Evolutionary conservation across 1,140 invertebrate species (phyloP), one percentile per base, ranked within the genome.

Genomic region (Apis dorsata): DNA sequence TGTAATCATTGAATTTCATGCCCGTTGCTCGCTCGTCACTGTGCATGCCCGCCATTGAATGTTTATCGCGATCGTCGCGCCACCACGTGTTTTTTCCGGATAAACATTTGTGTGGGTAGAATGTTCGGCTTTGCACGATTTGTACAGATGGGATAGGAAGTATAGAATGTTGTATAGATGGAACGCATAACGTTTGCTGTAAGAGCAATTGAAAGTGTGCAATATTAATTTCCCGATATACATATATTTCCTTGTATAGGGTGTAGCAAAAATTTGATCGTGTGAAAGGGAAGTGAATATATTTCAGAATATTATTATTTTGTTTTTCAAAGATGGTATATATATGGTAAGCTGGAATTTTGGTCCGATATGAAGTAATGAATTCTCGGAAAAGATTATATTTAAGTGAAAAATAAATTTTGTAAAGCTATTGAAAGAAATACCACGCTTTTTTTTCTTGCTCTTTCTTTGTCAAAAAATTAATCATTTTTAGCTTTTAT

Each of bases 1-100:
- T 49, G 34, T 62, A 75, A 75, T 62, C 21, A 49, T 75, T 59
- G 28, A 73, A 73, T 73, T 44, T 59, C 17, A n/a, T 59, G 28
- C 53, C 71, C 12, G 24, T 72, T 21, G 24, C 53, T 9, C 17
- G 34, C 21, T 2, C n/a, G 19, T 53, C 53, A 24, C 71, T 15
- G 53, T 57, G 19, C 15, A 4, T 57, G 71, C 17, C 10, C 70
- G 24, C 57, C 24, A 72, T 57, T 21, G 11, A 7, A 72, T 57
- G 24, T 34, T 57, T 17, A 74, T 49, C 21, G 19, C 72, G 55
- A 59, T 60, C 72, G 72, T 60, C 28, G 72, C 55, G 55, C 28
- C 72, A 44, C 57, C 12, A 19, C 9, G 21, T 12, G 57, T 60
- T 74, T 60, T 19, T n/a, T 28, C 70, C 21, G 9, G 10, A 11